These are phyloP conservation scores for Galerucella nymphaeae DNA, from an alignment of 2,888 invertebrate species.

Conservation along the genomic window DNA sequence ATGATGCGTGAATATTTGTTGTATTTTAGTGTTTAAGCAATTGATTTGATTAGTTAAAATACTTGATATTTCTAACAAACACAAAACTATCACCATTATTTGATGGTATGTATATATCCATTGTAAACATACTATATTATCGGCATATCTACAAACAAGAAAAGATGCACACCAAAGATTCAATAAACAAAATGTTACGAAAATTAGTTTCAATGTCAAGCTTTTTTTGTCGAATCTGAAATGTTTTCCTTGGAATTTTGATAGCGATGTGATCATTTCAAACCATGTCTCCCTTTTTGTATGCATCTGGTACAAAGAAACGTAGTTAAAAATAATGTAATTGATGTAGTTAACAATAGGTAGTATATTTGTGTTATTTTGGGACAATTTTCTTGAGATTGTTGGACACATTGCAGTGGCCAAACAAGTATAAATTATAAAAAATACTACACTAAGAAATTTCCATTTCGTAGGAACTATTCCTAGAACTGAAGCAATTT, in stretches of 20 bases:
- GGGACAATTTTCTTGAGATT: neutral
- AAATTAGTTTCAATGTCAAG: neutral
- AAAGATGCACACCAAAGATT: neutral
- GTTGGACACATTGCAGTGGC: neutral
- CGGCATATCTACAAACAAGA: neutral
- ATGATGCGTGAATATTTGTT: neutral
- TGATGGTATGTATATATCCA: neutral
- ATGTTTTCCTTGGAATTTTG: neutral
- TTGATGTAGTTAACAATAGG: neutral
- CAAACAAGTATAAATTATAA: neutral
- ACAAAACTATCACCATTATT: neutral
- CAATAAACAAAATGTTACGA: neutral
- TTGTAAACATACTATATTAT: neutral
- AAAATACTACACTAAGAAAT: neutral
- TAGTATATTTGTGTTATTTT: neutral
- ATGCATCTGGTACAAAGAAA: neutral
- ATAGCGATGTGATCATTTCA: neutral
- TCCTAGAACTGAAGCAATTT: slow-evolving; percentile 3
- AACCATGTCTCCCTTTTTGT: neutral
- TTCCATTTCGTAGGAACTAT: slow-evolving; percentile 9
- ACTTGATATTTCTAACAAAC: neutral
- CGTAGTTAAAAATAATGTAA: neutral
- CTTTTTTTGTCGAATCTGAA: neutral
- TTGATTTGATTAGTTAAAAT: neutral
- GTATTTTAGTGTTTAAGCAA: neutral